Base-by-base conservation (phyloP, 2,888 invertebrate species). In the Meloe dianella region DNA sequence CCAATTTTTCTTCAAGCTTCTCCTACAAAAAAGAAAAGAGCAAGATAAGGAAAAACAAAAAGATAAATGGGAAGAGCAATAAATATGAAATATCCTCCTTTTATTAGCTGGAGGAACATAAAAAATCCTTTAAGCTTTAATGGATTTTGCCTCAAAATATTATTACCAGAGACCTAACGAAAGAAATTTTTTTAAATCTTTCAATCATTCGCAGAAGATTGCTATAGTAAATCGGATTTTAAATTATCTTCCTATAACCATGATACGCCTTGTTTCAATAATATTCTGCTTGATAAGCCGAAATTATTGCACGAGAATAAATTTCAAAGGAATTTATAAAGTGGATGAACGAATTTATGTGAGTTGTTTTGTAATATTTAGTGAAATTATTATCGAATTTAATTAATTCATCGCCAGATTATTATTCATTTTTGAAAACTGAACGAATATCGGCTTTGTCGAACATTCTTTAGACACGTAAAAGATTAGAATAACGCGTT, bases 161-260 rank as follows among this genome's bases (percentile, higher is more conserved):
- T 67, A 67, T 67, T 57, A 63, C 57, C 60, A 17, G 38, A 57
- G 27, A 32, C 30, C 17, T 32, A 20, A 54, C 17, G 47, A 20
- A 20, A 20, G 6, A 8, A 47, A 20, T n/a, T n/a, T n/a, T n/a
- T n/a, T n/a, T n/a, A 47, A 47, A 20, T 47, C 20, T 47, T 47
- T 47, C 20, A 10, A 17, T 17, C 27, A 29, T 61, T 65, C 51
- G 35, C 27, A 24, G 41, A 17, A 65, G 35, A 41, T 24, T 38
- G 30, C 24, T 12, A 14, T 10, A 32, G 8, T 20, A 63, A 66
- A 63, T 59, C 63, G 64, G 58, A 17, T 35, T 58, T 47, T 58
- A 67, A 67, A 67, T 67, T 67, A 67, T 64, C 51, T 62, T 66
- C 57, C 63, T 63, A 65, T 65, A 57, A 61, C 32, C 29, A 63